Percentiles rank a stretch among this genome's conserved stretches.
phyloP scores from a whole-genome alignment of 2,888 invertebrate species.

The Yponomeuta plumbellus region DNA sequence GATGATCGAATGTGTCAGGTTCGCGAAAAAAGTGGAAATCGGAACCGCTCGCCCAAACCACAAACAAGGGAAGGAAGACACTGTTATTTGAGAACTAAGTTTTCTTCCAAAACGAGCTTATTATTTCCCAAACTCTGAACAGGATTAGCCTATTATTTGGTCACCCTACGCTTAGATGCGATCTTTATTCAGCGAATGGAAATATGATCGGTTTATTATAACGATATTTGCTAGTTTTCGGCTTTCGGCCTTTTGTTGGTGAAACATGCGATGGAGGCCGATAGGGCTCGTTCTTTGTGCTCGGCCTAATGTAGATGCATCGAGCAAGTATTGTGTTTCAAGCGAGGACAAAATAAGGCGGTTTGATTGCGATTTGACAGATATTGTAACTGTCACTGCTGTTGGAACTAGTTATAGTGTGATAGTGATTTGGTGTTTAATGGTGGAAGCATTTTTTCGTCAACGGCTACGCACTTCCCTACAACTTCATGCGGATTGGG shows the following conservation, averaged over 20 bases:
- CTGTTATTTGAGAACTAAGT: constrained; percentile 11
- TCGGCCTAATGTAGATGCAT: constrained; percentile 30
- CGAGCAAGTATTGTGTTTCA: constrained; percentile 20
- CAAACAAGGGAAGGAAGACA: constrained; percentile 14
- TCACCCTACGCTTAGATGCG: constrained; percentile 52
- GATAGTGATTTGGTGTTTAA: no score
- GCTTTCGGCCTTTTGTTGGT: constrained; percentile 45
- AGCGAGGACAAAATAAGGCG: constrained; percentile 20
- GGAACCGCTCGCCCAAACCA: neutral
- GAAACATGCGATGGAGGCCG: constrained; percentile 36
- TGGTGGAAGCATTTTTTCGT: no score
- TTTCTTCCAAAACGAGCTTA: constrained; percentile 30
- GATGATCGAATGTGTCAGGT: neutral
- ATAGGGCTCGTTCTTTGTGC: constrained; percentile 35
- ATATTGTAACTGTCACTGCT: constrained; percentile 45
- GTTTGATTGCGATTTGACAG: constrained; percentile 48
- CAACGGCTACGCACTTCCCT: no score
- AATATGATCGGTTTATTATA: constrained; percentile 70
- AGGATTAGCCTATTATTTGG: constrained; percentile 59
- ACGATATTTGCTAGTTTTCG: constrained; percentile 66
- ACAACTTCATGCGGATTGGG: no score
- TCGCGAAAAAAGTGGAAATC: neutral
- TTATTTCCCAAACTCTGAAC: constrained; percentile 33
- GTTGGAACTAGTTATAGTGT: no score
- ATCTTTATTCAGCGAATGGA: constrained; percentile 43